A percentile compares a stretch with the other conserved stretches of the same genome.
These are phyloP conservation scores for Apis laboriosa DNA, from an alignment of 1,140 invertebrate species.

Conservation along the genomic window DNA sequence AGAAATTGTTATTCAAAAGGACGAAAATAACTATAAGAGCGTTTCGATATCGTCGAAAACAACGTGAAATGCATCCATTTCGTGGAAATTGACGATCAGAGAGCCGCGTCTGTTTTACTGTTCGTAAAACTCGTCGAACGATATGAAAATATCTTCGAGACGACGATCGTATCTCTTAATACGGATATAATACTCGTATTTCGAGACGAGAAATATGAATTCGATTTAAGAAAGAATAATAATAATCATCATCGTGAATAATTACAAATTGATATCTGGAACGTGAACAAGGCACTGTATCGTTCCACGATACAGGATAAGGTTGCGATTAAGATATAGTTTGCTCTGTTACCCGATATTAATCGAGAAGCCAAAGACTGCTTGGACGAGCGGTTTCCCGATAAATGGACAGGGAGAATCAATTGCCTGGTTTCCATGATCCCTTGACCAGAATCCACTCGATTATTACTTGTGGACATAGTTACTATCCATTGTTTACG, in stretches of 20 bases:
- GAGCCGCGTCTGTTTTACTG: background rate
- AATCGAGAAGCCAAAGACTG: slow-evolving; percentile 14
- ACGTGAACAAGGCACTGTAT: background rate
- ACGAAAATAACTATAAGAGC: slow-evolving; percentile 31
- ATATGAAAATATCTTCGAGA: background rate
- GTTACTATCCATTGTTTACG: slow-evolving; percentile 8
- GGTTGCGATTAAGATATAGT: background rate
- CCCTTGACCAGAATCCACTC: slow-evolving; percentile 7
- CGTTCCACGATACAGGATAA: background rate
- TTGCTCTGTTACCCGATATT: background rate
- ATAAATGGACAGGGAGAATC: slow-evolving; percentile 18
- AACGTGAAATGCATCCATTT: slow-evolving; percentile 22
- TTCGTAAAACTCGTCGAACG: slow-evolving; percentile 11
- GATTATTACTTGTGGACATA: slow-evolving; percentile 30
- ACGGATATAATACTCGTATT: too few relatives aligned
- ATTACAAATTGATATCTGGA: background rate
- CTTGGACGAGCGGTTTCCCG: slow-evolving; percentile 10
- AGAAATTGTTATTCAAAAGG: slow-evolving; percentile 30
- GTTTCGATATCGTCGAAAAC: slow-evolving; percentile 23
- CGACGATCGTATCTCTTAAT: background rate
- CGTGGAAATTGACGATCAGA: slow-evolving; percentile 14
- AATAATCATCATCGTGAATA: too few relatives aligned
- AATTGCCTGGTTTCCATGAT: slow-evolving; percentile 14
- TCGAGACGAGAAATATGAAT: background rate
- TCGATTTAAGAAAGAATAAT: background rate